Conservation (phyloP, 2,888 invertebrate species). For the Eurois occulta region DNA sequence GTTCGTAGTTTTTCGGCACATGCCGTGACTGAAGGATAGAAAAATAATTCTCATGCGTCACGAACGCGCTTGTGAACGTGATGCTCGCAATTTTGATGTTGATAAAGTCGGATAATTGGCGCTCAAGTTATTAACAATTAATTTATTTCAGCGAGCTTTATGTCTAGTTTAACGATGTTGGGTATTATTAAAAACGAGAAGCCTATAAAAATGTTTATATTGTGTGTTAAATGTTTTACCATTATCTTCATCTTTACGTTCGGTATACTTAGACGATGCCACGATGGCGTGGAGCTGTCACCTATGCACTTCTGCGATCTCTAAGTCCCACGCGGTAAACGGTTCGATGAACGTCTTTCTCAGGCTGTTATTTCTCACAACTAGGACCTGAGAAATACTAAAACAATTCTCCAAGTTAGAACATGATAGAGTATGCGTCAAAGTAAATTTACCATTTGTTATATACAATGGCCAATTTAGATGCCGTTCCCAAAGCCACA, state of each 20-base stretch:
- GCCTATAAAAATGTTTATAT: slow-evolving; percentile 29
- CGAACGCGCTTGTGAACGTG: slow-evolving; percentile 70
- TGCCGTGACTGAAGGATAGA: slow-evolving; percentile 60
- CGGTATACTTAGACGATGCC: slow-evolving; percentile 36
- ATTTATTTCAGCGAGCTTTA: slow-evolving; percentile 51
- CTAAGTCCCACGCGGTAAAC: slow-evolving; percentile 59
- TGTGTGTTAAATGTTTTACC: slow-evolving; percentile 36
- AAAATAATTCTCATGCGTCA: slow-evolving; percentile 72
- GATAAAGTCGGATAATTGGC: slow-evolving; percentile 52
- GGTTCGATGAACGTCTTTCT: slow-evolving; percentile 47
- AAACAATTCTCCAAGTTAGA: slow-evolving; percentile 48
- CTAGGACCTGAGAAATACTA: slow-evolving; percentile 39
- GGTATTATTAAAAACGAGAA: slow-evolving; percentile 18
- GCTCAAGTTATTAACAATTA: slow-evolving; percentile 56
- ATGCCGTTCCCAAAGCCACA: slow-evolving; percentile 63
- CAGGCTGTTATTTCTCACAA: slow-evolving; percentile 47
- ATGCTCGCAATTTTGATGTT: slow-evolving; percentile 62
- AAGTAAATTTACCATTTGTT: slow-evolving; percentile 52
- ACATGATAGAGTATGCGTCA: slow-evolving; percentile 44
- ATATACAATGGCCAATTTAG: slow-evolving; percentile 57
- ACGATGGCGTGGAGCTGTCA: slow-evolving; percentile 51
- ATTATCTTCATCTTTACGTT: slow-evolving; percentile 56
- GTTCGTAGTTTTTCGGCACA: slow-evolving; percentile 61
- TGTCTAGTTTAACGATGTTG: slow-evolving; percentile 28
- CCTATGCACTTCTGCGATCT: slow-evolving; percentile 48